Percentiles rank a stretch among this genome's conserved stretches.
phyloP scores from a whole-genome alignment of 2,797 vertebrate genomes.

The Oreortyx pictus region DNA sequence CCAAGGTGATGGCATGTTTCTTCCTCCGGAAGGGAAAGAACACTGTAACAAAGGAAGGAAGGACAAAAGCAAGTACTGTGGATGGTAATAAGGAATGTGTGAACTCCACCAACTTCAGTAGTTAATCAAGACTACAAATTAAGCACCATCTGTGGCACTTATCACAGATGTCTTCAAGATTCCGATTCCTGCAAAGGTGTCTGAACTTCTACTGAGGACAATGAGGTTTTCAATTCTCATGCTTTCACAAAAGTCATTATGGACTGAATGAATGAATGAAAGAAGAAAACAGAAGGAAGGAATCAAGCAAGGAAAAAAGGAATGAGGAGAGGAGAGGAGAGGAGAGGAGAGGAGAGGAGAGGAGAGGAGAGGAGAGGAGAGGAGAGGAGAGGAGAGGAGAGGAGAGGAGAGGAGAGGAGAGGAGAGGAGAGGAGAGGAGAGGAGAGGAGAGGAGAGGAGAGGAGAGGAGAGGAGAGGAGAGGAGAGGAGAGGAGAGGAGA shows the following conservation, averaged over 20 bases:
- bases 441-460: background rate
- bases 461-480: background rate
- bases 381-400: too few species aligned
- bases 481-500: too few species aligned
- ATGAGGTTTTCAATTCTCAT: background rate
- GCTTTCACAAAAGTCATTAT: conserved; percentile 15
- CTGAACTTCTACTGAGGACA: background rate
- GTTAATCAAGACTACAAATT: background rate
- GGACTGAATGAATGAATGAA: background rate
- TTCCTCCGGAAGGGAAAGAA: background rate
- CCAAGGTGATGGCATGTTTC: background rate
- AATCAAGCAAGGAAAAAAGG: too few species aligned
- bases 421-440: too few species aligned
- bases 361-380: too few species aligned
- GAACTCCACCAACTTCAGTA: fast-evolving
- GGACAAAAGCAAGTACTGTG: background rate
- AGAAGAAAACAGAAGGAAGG: background rate
- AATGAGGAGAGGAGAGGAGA: background rate
- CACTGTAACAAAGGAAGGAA: fast-evolving
- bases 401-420: too few species aligned
- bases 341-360: too few species aligned
- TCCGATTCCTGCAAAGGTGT: background rate
- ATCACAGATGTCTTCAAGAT: background rate
- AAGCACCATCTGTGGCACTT: background rate
- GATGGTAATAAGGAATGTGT: background rate